Base-by-base conservation (phyloP, 2,797 vertebrate genomes). In the Acanthis flammea region DNA sequence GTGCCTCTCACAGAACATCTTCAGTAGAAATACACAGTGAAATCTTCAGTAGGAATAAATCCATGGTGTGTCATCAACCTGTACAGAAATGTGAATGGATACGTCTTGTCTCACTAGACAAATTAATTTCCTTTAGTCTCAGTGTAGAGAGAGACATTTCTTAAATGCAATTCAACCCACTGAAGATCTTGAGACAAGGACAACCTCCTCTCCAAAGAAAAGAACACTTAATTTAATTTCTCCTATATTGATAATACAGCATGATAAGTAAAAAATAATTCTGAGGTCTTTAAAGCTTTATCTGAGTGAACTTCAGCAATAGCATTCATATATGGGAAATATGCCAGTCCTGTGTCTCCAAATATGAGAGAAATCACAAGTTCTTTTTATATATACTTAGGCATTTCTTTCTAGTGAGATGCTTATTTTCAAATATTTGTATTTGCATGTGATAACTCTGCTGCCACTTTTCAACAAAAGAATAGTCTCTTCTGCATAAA, bases 21-120 rank as follows among this genome's bases (percentile, higher is more conserved):
- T 75, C 62, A 47, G 16, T 27, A 42, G 22, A 90, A 65, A 35
- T 39, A 31, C 8, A 23, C 12, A 42, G 28, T 14, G 18, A 65
- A 62, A n/a, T 25, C 35, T 85, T 71, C 71, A 68, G 12, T 4
- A 60, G 28, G 70, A 61, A 62, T 47, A 45, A 35, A 42, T n/a
- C 4, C 28, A 28, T 0, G 0, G 0, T 25, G 31, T 30, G 23
- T 28, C 9, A 48, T 31, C n/a, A 57, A 33, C 10, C 2, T 61
- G 7, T 27, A 41, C 9, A 73, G 12, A 14, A 79, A 27, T 23
- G 14, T 39, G 30, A 7, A 19, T 14, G 54, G 12, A 50, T 58
- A n/a, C 2, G 30, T 58, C 23, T 70, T 68, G 23, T 19, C 30
- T 76, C 21, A 57, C 7, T 39, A 83, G 28, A 85, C 10, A 90